A percentile compares a stretch with the other conserved stretches of the same genome.
These are phyloP conservation scores for Plecturocebus donacophilus DNA, from an alignment of 2,113 vertebrate genomes.

Conservation along the genomic window DNA sequence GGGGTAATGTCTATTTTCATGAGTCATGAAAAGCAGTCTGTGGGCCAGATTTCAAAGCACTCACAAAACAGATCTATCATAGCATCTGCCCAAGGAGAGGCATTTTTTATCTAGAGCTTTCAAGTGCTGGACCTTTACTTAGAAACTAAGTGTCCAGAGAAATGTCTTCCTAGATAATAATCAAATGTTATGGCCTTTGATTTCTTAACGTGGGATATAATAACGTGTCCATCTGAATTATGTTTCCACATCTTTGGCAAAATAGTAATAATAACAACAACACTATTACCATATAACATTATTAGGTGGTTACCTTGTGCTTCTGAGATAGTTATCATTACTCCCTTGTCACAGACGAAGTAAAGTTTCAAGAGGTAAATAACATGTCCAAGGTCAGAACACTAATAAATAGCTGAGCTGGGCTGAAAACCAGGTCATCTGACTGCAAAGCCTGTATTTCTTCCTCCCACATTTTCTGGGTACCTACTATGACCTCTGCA, in stretches of 20 bases:
- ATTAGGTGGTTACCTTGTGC: conserved; percentile 1
- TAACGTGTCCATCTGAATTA: conserved; percentile 24
- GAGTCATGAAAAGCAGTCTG: conserved; percentile 21
- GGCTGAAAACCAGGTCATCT: background rate
- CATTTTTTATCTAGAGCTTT: conserved; percentile 10
- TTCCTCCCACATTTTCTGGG: background rate
- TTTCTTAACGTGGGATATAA: conserved; percentile 58
- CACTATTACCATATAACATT: background rate
- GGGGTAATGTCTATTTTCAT: conserved; percentile 33
- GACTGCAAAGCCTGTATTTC: background rate
- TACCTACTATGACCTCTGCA: background rate
- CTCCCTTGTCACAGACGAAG: background rate
- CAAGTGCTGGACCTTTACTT: background rate
- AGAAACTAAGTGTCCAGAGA: background rate
- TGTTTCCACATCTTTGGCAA: conserved; percentile 16
- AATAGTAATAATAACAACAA: background rate
- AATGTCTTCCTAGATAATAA: conserved; percentile 29
- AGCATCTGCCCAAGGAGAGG: conserved; percentile 3
- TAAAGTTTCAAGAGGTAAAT: conserved; percentile 28
- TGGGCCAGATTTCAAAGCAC: conserved; percentile 44
- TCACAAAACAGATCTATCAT: conserved; percentile 33
- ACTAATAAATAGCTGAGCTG: background rate
- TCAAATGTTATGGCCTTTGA: conserved; percentile 38
- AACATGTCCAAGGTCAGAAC: conserved; percentile 21
- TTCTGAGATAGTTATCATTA: conserved; percentile 12